Conservation (phyloP, 2,797 vertebrate genomes). For the Channa striata region DNA sequence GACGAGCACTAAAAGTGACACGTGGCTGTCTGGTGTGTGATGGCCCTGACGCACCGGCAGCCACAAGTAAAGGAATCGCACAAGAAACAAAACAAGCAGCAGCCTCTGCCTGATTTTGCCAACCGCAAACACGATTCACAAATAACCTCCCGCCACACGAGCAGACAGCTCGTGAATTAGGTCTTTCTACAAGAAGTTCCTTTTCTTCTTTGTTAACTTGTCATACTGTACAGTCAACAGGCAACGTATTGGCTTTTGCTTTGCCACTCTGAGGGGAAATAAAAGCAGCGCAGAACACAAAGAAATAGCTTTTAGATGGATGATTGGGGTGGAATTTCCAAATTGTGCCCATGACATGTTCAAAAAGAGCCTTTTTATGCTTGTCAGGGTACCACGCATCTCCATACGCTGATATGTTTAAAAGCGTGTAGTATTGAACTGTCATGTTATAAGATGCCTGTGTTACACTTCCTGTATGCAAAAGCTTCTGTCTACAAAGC, state of each 20-base stretch:
- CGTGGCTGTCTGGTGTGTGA: constrained; percentile 22
- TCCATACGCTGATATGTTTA: too few species aligned
- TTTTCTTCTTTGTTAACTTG: constrained; percentile 48
- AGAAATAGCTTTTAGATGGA: constrained; percentile 40
- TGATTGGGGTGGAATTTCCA: constrained; percentile 25
- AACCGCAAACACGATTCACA: constrained; percentile 31
- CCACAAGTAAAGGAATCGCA: constrained; percentile 9
- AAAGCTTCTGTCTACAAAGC: too few species aligned
- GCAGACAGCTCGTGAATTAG: constrained; percentile 30
- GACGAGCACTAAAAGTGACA: constrained; percentile 44
- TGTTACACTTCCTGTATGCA: too few species aligned
- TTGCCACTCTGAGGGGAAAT: constrained; percentile 30
- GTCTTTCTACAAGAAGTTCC: constrained; percentile 22
- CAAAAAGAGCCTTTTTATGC: background rate
- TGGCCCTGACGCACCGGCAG: constrained; percentile 27
- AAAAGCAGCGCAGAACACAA: constrained; percentile 14
- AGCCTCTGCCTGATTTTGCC: constrained; percentile 14
- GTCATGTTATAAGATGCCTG: too few species aligned
- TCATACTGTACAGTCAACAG: constrained; percentile 34
- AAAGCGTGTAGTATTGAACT: too few species aligned
- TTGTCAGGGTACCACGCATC: too few species aligned
- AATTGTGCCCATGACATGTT: constrained; percentile 21
- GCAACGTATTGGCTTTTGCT: constrained; percentile 26
- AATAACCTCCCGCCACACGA: constrained; percentile 26
- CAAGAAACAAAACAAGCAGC: background rate